A percentile compares a stretch with the other conserved stretches of the same genome.
Evolutionary conservation across 1,140 invertebrate species (phyloP).

Genomic region (Coptotermes formosanus): DNA sequence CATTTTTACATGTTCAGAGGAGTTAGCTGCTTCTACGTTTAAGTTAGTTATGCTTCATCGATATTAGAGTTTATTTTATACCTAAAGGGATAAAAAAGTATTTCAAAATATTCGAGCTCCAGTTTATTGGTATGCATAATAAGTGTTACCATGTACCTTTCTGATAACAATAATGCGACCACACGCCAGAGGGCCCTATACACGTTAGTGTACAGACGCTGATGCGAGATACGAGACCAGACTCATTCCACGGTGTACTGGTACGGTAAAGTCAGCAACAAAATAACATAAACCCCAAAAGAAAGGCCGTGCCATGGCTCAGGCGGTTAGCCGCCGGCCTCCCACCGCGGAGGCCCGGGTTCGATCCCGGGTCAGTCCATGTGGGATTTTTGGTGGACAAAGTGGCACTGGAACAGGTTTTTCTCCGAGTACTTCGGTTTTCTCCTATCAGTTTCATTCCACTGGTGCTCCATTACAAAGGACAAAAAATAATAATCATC

Average conservation of each 20-base stretch:
- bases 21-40: background rate
- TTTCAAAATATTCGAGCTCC: background rate
- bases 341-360: no score
- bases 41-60: background rate
- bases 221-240: background rate
- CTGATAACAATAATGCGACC: constrained; percentile 12
- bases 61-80: background rate
- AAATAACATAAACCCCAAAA: background rate
- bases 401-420: no score
- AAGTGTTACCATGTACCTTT: background rate
- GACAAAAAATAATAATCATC: no score
- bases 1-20: background rate
- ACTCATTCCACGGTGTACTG: background rate
- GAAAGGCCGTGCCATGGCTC: no score
- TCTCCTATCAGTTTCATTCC: no score
- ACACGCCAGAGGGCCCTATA: background rate
- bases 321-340: no score
- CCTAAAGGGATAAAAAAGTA: background rate
- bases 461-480: no score
- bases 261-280: background rate
- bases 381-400: no score
- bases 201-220: background rate
- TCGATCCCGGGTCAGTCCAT: no score
- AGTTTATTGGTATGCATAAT: constrained; percentile 1
- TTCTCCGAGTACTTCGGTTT: no score